Base-by-base conservation (phyloP, 2,888 invertebrate species). In the Sphaeridia pumilis region DNA sequence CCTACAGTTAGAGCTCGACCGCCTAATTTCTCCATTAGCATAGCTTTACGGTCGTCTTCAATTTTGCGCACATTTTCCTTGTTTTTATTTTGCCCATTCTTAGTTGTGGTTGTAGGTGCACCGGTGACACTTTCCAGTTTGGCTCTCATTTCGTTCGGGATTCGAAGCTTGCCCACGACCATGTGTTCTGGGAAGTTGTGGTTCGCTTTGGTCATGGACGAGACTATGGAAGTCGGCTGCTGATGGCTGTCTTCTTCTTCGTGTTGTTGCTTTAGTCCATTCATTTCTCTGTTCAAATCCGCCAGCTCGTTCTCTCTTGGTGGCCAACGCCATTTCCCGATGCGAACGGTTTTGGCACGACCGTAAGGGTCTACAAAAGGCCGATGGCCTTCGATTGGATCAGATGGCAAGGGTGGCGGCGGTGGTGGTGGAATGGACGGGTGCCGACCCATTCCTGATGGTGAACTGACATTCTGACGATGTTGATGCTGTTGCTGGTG, bases 241-340 rank as follows among this genome's bases (percentile, higher is more conserved):
- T n/a, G n/a, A n/a, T n/a, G n/a, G n/a, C n/a, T n/a, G n/a, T n/a
- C n/a, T n/a, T n/a, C n/a, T 27, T 46, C 46, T 10, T 46, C 52
- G n/a, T 46, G 38, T n/a, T 10, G 44, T 17, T 20, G 4, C 20
- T 46, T 46, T 17, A 44, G 21, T 10, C 45, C 34, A 14, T 25
- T 36, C 20, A 21, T 22, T 26, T 25, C 27, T 5, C 36, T 51
- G 34, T 34, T 51, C 12, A 51, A 36, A n/a, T 26, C 31, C 10
- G 45, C 44, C 17, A 53, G 34, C 22, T 58, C 58, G 17, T 72
- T 71, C 52, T 85, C 83, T 5, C 83, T 82, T 12, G 93, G 93
- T 5, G 95, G 94, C 94, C 94, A 94, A 57, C 73, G 65, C 92
- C 92, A 92, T 72, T 90, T 92, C 1, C 90, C 94, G 50, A 95